phyloP scores from a whole-genome alignment of 2,888 invertebrate species.

The Lasioglossum oenotherae region DNA sequence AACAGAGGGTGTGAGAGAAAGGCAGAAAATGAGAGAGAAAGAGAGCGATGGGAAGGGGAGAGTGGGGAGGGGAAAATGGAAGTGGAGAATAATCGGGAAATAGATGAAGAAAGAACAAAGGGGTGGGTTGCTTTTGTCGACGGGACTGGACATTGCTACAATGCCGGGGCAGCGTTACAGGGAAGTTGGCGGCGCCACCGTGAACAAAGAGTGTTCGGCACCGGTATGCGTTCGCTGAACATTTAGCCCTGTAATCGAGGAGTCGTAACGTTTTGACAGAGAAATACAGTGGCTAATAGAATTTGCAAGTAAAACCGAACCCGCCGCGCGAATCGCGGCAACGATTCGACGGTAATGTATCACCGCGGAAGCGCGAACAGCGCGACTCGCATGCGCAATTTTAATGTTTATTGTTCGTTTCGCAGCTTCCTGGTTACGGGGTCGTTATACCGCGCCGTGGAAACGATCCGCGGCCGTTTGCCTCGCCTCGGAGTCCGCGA shows the following conservation, averaged over 20 bases:
- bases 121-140: constrained; percentile 57
- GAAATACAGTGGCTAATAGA: constrained; percentile 60
- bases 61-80: not conserved
- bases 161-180: constrained; percentile 45
- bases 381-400: constrained; percentile 41
- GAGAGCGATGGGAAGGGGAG: not conserved
- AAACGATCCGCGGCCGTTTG: not conserved
- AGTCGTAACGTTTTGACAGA: constrained; percentile 49
- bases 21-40: not conserved
- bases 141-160: constrained; percentile 57
- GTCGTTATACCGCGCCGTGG: not conserved
- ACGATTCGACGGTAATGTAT: constrained; percentile 50
- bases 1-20: not conserved
- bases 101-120: constrained; percentile 61
- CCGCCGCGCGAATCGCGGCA: constrained; percentile 8
- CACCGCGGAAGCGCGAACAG: constrained; percentile 3
- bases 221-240: constrained; percentile 52
- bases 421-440: constrained; percentile 3
- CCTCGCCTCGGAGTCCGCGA: not conserved
- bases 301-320: constrained; percentile 43
- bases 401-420: constrained; percentile 55
- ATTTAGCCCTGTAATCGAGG: constrained; percentile 65
- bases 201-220: constrained; percentile 53
- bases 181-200: constrained; percentile 30
- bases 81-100: constrained; percentile 53